Evolutionary conservation across 2,797 vertebrate genomes (phyloP).

Genomic region (Botia almorhae): DNA sequence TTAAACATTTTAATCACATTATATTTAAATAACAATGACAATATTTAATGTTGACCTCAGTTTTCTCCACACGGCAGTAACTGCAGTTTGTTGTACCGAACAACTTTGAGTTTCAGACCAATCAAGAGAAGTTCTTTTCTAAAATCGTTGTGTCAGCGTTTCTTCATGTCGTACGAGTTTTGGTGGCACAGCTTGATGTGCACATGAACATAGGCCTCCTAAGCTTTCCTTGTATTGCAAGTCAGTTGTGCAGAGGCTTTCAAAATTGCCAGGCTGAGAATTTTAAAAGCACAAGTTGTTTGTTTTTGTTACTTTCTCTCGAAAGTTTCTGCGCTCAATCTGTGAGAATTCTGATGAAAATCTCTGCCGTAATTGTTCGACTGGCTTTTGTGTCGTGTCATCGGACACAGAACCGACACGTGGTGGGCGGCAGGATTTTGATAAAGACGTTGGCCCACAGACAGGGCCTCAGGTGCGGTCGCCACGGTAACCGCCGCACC

Average conservation of each 20-base stretch:
- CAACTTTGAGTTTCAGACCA: not conserved
- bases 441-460: slow-evolving; percentile 77
- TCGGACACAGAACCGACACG: slow-evolving; percentile 48
- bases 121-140: not conserved
- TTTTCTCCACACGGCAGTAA: not conserved
- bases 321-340: not conserved
- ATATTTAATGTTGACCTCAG: not conserved
- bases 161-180: not conserved
- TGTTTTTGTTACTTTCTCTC: not conserved
- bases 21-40: not conserved
- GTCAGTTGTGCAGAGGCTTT: not conserved
- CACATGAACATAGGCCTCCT: not conserved
- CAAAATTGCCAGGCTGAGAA: not conserved
- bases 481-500: slow-evolving; percentile 67
- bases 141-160: slow-evolving; percentile 12
- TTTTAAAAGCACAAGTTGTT: not conserved
- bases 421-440: slow-evolving; percentile 62
- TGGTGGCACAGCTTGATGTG: slow-evolving; percentile 2
- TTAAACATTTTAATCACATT: not conserved
- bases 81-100: not conserved
- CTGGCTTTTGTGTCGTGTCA: slow-evolving; percentile 27
- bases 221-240: not conserved
- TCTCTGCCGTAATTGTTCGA: slow-evolving; percentile 7
- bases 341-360: slow-evolving; percentile 22
- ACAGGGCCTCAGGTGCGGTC: slow-evolving; percentile 72